Base-by-base conservation (phyloP, 2,113 vertebrate species). In the Grammomys surdaster region DNA sequence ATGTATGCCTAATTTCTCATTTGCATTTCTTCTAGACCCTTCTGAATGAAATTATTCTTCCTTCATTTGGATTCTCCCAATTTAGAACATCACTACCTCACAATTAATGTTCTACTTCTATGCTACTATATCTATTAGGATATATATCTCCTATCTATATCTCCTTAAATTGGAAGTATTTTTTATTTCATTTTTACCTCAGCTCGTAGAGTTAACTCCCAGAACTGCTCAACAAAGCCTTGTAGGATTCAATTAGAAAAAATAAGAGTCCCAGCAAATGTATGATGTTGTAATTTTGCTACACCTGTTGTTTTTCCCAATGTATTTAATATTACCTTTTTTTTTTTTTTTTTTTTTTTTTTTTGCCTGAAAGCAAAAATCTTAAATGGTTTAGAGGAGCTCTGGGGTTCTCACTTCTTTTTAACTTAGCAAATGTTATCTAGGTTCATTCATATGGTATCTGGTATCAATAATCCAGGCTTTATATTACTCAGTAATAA, bases 201-300 rank as follows among this genome's bases (percentile, higher is more conserved):
- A 82, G 22, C 4, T 31, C 8, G 46, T 17, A 81, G 13, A 88
- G 13, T 24, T 73, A 46, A 93, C 17, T 87, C 69, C 13, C 36
- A 84, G 31, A 26, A 40, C 7, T 89, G 19, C 20, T 86, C 36
- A 87, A 63, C 43, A 69, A 92, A 72, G 63, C 43, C 54, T 88
- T 91, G 2, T 51, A 86, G 60, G 72, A 87, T 69, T 96, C 81
- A 85, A 26, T 60, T 92, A 96, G 22, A 51, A 80, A 58, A 88
- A 94, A 75, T 1, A 67, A 72, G 17, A 77, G 58, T 72, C 72
- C 56, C 54, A 72, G 82, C 13, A 86, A 93, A 31, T 75, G 14
- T 67, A 72, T 93, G 40, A 48, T 80, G 33, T 58, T 78, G 51
- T 56, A 14, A 3, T 88, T 76, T 95, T 51, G 11, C 40, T 87